Conservation (phyloP, 1,140 invertebrate species). For the Drosophila nasuta region DNA sequence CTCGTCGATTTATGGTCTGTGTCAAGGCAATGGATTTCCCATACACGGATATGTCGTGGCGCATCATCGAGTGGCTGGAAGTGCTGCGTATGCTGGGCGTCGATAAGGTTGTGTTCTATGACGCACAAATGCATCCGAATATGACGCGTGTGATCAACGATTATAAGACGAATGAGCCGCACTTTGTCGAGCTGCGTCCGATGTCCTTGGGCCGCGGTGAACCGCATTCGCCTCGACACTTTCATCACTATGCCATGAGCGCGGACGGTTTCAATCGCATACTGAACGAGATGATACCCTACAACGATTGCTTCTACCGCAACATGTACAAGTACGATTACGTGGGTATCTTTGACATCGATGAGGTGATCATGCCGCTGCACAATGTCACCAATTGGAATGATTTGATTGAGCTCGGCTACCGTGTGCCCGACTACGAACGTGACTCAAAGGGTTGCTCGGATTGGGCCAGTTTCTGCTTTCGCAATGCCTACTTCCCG, state of each 20-base stretch:
- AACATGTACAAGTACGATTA: conserved; percentile 92
- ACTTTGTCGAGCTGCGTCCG: conserved; percentile 88
- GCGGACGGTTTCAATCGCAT: conserved; percentile 56
- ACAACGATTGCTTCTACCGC: conserved; percentile 93
- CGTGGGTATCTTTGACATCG: conserved; percentile 90
- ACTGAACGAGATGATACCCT: conserved; percentile 92
- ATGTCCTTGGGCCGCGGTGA: conserved; percentile 88
- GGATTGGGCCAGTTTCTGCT: conserved; percentile 67
- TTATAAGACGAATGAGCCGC: conserved; percentile 40
- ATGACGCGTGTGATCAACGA: conserved; percentile 91
- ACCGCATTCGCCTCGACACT: conserved; percentile 87
- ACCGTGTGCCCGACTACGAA: conserved; percentile 49
- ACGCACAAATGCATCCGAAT: conserved; percentile 94
- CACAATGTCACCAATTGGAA: conserved; percentile 85
- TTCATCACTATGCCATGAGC: conserved; percentile 86
- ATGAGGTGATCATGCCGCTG: conserved; percentile 91
- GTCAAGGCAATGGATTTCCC: conserved; percentile 96
- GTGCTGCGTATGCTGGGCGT: conserved; percentile 93
- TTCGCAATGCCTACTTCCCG: conserved; percentile 69
- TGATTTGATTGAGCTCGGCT: conserved; percentile 53
- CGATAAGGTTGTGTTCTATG: conserved; percentile 95
- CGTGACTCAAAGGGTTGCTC: conserved; percentile 24
- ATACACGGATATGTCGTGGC: conserved; percentile 93
- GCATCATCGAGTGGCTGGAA: conserved; percentile 97
- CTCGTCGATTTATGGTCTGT: conserved; percentile 94